phyloP scores from a whole-genome alignment of 1,140 invertebrate genomes.

The Adoxophyes honmai region DNA sequence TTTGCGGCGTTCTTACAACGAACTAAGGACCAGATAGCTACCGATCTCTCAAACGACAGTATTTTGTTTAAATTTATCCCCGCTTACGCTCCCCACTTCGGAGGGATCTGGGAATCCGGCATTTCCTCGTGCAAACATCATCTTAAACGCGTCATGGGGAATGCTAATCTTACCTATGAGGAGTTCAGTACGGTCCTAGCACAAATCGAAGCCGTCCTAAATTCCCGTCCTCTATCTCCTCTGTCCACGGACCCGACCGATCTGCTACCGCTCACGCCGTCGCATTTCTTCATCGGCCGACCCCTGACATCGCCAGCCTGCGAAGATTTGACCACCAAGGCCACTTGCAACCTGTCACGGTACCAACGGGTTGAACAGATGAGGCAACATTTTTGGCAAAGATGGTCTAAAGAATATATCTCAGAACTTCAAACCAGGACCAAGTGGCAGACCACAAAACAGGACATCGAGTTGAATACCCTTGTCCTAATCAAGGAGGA shows the following conservation, averaged over 20 bases:
- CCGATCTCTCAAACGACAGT: neutral
- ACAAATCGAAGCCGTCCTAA: slow-evolving; percentile 25
- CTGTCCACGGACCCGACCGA: slow-evolving; percentile 10
- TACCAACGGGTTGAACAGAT: neutral
- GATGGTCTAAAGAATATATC: slow-evolving; percentile 36
- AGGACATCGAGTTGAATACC: neutral
- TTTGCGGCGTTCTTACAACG: neutral
- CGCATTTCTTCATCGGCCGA: slow-evolving; percentile 10
- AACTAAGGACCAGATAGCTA: neutral
- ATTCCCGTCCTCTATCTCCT: slow-evolving; percentile 9
- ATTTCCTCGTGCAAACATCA: neutral
- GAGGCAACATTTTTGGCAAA: slow-evolving; percentile 34
- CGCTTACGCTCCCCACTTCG: neutral
- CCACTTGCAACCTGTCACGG: neutral
- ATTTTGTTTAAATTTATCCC: neutral
- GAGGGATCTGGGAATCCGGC: neutral
- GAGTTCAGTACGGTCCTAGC: slow-evolving; percentile 23
- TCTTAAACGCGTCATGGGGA: neutral
- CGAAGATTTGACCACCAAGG: neutral
- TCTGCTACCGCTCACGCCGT: neutral
- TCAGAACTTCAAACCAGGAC: slow-evolving; percentile 24
- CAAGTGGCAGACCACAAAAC: slow-evolving; percentile 31
- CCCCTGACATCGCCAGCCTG: neutral
- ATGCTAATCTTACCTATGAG: slow-evolving; percentile 20
- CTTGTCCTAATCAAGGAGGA: slow-evolving; percentile 20